Evolutionary conservation across 2,113 vertebrate species (phyloP).

Genomic region (Xenopus borealis): DNA sequence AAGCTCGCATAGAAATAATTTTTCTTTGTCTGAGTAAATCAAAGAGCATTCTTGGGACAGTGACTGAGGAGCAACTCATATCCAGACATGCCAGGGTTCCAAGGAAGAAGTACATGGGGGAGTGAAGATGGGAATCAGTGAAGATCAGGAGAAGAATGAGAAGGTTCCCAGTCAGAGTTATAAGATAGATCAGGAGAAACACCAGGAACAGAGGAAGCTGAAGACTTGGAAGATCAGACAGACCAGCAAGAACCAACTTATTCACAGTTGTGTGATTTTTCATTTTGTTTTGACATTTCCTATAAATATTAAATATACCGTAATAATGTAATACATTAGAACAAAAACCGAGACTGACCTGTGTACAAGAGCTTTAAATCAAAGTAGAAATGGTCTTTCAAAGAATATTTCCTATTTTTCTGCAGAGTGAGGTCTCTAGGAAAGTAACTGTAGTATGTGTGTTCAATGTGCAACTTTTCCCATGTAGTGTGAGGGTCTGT

Average conservation of each 20-base stretch:
- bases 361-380: no score
- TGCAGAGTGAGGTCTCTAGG: no score
- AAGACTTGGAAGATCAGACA: slow-evolving; percentile 9
- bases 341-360: no score
- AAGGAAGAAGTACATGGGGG: slow-evolving; percentile 31
- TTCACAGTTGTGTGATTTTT: slow-evolving; percentile 7
- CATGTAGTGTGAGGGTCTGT: no score
- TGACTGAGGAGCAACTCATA: slow-evolving; percentile 2
- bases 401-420: no score
- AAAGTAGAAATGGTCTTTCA: no score
- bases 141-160: slow-evolving; percentile 27
- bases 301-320: no score
- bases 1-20: slow-evolving; percentile 3
- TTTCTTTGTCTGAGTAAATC: background rate
- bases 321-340: no score
- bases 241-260: slow-evolving; percentile 8
- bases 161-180: slow-evolving; percentile 18
- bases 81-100: slow-evolving; percentile 12
- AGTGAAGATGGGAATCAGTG: slow-evolving; percentile 7
- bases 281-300: background rate
- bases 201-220: slow-evolving; percentile 21
- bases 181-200: slow-evolving; percentile 15
- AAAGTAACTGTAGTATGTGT: no score
- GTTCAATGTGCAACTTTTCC: no score
- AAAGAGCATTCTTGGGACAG: slow-evolving; percentile 2